Evolutionary conservation across 2,113 vertebrate species (phyloP), one percentile per base, ranked within the genome.

Genomic region (Lanius ludovicianus): DNA sequence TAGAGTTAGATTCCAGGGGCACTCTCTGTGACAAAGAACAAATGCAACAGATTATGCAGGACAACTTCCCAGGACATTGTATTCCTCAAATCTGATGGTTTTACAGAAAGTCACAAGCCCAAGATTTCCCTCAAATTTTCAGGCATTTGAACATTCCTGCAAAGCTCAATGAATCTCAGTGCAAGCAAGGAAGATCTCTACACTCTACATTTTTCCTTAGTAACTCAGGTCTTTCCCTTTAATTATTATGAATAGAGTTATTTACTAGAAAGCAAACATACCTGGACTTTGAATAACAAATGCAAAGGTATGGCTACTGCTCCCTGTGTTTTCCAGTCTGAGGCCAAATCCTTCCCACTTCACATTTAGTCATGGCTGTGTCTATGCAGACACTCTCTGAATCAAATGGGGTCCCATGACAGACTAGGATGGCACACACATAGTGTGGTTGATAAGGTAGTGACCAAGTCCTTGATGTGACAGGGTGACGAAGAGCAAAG

Each of bases 331-430:
- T 63, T 75, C 28, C 28, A 55, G 6, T 27, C 42, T 59, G 30
- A 84, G 31, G 28, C 28, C 22, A 63, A 70, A 70, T 75, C 39
- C 68, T 65, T 49, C 35, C 27, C 57, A 11, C 18, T 33, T 59
- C 27, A 37, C 5, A 9, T 30, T 11, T 1, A 57, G 28, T 44
- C 42, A 46, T 49, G 13, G 18, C 37, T 84, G n/a, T 20, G 57
- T 11, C 37, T 44, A 2, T 37, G 65, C 39, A 83, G 50, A 71
- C 78, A 7, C 4, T 75, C 30, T 79, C 31, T 59, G 69, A 67
- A 46, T 55, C 10, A 46, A 53, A n/a, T 16, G 18, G 23, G 35
- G n/a, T 22, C 17, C 41, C 25, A 3, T 1, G 3, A 3, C 1
- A 2, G 21, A 25, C 13, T 24, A 37, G 24, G 4, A 68, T 64